Percentiles rank a stretch among this genome's conserved stretches.
These are phyloP conservation scores for Lepidurus packardi DNA, from an alignment of 1,140 invertebrate species.

Conservation along the genomic window DNA sequence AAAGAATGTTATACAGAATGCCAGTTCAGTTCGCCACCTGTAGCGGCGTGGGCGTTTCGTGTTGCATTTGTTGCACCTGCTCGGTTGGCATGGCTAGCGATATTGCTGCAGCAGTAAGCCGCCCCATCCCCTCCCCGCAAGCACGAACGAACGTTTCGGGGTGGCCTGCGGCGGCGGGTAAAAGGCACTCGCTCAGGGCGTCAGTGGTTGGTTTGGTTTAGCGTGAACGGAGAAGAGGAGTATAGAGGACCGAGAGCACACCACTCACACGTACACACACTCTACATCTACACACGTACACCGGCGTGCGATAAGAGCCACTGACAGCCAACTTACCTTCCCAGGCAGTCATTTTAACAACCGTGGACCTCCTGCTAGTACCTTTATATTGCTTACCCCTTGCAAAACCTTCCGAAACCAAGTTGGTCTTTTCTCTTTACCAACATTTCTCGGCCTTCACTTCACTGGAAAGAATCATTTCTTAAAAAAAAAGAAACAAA, in stretches of 20 bases:
- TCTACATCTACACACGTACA: not conserved
- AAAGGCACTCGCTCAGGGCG: conserved; percentile 20
- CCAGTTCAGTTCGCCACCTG: conserved; percentile 11
- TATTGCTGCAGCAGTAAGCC: conserved; percentile 10
- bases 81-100: not conserved
- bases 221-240: not conserved
- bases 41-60: conserved; percentile 7
- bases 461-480: too few relatives aligned
- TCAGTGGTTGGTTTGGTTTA: not conserved
- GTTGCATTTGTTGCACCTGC: not conserved
- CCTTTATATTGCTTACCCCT: too few relatives aligned
- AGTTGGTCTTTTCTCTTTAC: too few relatives aligned
- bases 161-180: not conserved
- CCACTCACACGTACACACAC: not conserved
- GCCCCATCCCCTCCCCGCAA: not conserved
- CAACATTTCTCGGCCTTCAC: too few relatives aligned
- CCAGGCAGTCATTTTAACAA: too few relatives aligned
- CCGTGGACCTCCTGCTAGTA: too few relatives aligned
- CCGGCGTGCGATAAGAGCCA: too few relatives aligned
- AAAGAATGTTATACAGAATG: not conserved
- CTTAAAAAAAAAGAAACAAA: too few relatives aligned
- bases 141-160: not conserved
- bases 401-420: too few relatives aligned
- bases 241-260: not conserved
- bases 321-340: too few relatives aligned